phyloP scores from a whole-genome alignment of 2,113 vertebrate species.

The Ophiodon elongatus region DNA sequence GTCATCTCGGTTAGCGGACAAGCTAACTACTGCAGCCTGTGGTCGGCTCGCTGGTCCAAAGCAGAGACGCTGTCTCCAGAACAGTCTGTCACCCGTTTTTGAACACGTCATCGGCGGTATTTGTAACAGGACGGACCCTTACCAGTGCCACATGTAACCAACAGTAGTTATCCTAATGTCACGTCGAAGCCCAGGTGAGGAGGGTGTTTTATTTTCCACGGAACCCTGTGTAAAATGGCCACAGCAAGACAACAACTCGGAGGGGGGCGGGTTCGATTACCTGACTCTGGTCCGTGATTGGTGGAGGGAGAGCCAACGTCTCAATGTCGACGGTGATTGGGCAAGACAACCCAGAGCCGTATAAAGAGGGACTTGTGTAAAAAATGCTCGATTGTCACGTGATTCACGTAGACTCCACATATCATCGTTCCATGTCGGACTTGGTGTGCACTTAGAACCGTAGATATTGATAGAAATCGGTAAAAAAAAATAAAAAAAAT shows the following conservation, averaged over 20 bases:
- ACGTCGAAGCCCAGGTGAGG: slow-evolving; percentile 6
- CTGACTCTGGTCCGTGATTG: slow-evolving; percentile 53
- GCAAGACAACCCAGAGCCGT: background rate
- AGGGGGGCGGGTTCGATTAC: slow-evolving; percentile 44
- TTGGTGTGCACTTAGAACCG: background rate
- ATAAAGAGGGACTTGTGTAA: background rate
- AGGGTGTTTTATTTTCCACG: slow-evolving; percentile 37
- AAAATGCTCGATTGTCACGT: background rate
- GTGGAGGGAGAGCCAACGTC: slow-evolving; percentile 3
- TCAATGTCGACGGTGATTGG: slow-evolving; percentile 66
- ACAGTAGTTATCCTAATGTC: background rate
- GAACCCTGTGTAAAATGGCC: slow-evolving; percentile 80
- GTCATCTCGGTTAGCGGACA: slow-evolving; percentile 68
- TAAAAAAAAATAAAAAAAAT: too few relatives aligned
- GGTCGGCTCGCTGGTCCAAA: slow-evolving; percentile 24
- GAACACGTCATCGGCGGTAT: background rate
- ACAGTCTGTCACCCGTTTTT: background rate
- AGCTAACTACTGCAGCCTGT: slow-evolving; percentile 63
- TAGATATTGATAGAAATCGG: too few relatives aligned
- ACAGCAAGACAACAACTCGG: slow-evolving; percentile 58
- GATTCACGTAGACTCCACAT: background rate
- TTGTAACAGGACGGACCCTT: slow-evolving; percentile 27
- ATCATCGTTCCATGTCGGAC: background rate
- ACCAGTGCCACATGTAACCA: slow-evolving; percentile 46
- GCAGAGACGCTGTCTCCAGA: background rate